Base-by-base conservation (phyloP, 2,113 vertebrate species). In the Gambusia holbrooki region DNA sequence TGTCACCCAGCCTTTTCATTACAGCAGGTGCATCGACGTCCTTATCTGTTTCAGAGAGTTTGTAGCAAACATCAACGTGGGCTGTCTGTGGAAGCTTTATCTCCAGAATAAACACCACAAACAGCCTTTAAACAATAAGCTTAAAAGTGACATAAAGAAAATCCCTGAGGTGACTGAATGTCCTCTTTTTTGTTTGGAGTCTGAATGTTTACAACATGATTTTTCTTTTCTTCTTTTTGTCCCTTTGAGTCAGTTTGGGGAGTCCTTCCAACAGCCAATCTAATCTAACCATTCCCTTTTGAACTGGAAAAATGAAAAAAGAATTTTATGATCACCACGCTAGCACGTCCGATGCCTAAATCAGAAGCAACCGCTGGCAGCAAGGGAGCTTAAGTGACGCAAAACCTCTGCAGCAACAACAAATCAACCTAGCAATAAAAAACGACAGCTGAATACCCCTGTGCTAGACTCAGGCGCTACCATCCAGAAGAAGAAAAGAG, bases 361-460 rank as follows among this genome's bases (percentile, higher is more conserved):
- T 78, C 58, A 63, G 75, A 40, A 84, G 67, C 62, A 87, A 54
- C 2, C 22, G 73, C 62, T 76, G 74, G 82, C 84, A 79, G 73
- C 63, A 66, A 62, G 30, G 72, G 62, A 79, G 79, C 30, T 84
- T 78, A 78, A 82, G 77, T 80, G 83, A 81, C 45, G 73, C 81
- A 84, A 72, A 84, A 83, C 62, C 84, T 83, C 88, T 87, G 90
- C 86, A 87, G 90, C 81, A 67, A 48, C 76, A 72, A 89, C 88
- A 87, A 89, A 84, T 87, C 88, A 87, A 69, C 30, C 40, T 12
- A 74, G 42, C n/a, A 72, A 70, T 40, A 58, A 69, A 69, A 66
- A 58, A 51, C 70, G 61, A 17, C 45, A 15, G 63, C 71, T 42
- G 40, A 0, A 15, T 37, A 32, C 79, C 71, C 25, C 25, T 6